Base-by-base conservation (phyloP, 2,888 invertebrate genomes). In the Lepidonotus clava region DNA sequence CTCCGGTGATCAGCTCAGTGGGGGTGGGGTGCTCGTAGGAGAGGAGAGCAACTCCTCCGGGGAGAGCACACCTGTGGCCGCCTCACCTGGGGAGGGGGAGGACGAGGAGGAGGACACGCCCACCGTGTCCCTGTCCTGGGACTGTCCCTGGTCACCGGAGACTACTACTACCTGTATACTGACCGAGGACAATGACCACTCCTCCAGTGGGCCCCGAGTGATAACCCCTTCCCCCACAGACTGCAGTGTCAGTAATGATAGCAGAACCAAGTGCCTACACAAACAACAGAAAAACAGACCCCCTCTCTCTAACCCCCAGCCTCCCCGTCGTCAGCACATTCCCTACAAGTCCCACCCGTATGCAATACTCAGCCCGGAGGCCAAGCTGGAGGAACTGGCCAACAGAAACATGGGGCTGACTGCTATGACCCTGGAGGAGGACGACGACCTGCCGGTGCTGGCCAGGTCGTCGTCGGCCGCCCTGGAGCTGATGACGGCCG, bases 41-140 rank as follows among this genome's bases (percentile, higher is more conserved):
- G 76, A 5, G 28, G 71, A 34, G 76, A 40, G 40, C 18, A 24
- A 34, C 34, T 46, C 41, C 41, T 80, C 80, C 40, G 80, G 80
- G 24, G 80, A 80, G 46, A 80, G 80, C 51, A 80, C 80, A 46
- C 80, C 80, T 46, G 46, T 80, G 51, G 80, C 80, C 32, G 80
- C n/a, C 80, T 80, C 80, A 46, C 80, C 80, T 41, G 46, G 5
- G n/a, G 76, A 34, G 14, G 76, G n/a, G 38, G 24, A 71, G 4
- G 40, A 80, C 6, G 80, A 80, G 41, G 80, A 80, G 80, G 80
- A 80, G 80, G 80, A 80, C 0, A 80, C 80, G 0, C 80, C 80
- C 4, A 41, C 80, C 14, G 80, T 80, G 5, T 80, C 80, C 5
- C 46, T 80, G 8, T 80, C 80, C 28, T 80, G 80, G 80, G 46